These are phyloP conservation scores for Coregonus ussuriensis DNA, from an alignment of 2,797 vertebrate genomes.

Conservation along the genomic window DNA sequence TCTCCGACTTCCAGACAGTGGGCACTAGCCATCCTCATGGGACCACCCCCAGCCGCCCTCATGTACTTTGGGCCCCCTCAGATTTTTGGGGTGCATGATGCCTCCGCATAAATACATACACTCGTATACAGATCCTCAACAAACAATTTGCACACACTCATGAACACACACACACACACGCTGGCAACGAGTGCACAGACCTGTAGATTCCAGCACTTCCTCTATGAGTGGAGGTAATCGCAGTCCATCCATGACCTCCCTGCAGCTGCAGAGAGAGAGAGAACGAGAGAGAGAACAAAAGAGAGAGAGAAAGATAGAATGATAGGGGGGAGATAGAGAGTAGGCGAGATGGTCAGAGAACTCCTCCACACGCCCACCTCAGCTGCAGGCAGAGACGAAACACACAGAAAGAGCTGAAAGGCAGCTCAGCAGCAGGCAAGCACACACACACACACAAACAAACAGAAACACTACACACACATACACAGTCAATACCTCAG, in stretches of 20 bases:
- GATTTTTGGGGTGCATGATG: no score
- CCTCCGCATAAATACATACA: neutral
- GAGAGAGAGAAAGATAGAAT: constrained; percentile 2
- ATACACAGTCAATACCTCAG: constrained; percentile 48
- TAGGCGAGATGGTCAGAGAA: constrained; percentile 71
- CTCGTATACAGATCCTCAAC: neutral
- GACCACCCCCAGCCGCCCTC: no score
- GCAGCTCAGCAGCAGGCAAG: neutral
- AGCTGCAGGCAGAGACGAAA: constrained; percentile 51
- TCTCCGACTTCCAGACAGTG: no score
- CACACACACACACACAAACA: constrained; percentile 10
- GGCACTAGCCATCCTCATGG: no score
- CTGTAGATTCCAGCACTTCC: constrained; percentile 76
- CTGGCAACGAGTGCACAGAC: constrained; percentile 54
- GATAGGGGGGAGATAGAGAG: constrained; percentile 14
- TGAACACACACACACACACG: neutral
- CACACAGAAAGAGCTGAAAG: constrained; percentile 18
- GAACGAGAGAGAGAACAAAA: constrained; percentile 22
- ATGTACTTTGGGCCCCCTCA: no score
- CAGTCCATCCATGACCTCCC: constrained; percentile 74
- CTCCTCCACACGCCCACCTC: constrained; percentile 68
- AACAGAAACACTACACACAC: constrained; percentile 17
- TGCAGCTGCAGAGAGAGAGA: constrained; percentile 44
- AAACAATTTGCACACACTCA: neutral
- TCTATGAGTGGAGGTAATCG: constrained; percentile 71